Conservation (phyloP, 2,113 vertebrate genomes). For the Ailurus styani region DNA sequence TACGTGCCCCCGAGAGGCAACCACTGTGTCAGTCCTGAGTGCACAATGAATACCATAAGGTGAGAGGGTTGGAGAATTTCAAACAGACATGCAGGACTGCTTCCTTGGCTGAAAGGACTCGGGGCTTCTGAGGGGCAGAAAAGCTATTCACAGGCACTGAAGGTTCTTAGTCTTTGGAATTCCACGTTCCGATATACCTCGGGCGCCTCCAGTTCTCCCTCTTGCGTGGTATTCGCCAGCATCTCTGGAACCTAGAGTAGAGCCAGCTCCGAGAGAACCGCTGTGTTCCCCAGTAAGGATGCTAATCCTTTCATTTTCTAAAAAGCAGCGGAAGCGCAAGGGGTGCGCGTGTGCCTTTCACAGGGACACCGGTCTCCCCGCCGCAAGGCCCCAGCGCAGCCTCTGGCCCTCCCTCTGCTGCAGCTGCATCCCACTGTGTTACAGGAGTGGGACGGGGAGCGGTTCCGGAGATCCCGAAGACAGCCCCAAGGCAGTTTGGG, state of each 20-base stretch:
- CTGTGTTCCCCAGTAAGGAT: neutral
- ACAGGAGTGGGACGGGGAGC: neutral
- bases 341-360: neutral
- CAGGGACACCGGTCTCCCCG: neutral
- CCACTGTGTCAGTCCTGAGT: no score
- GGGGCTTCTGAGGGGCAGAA: neutral
- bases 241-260: neutral
- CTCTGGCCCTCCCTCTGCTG: neutral
- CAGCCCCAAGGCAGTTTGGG: neutral
- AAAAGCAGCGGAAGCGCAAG: neutral
- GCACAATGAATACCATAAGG: rapidly evolving
- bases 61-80: neutral
- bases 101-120: neutral
- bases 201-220: neutral
- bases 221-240: neutral
- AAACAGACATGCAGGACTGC: neutral
- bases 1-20: neutral
- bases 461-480: neutral
- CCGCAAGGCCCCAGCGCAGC: neutral
- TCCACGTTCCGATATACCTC: neutral
- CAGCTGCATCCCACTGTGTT: neutral
- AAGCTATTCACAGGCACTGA: neutral
- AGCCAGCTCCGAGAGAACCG: neutral
- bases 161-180: neutral
- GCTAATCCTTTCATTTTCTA: neutral